Percentiles rank a stretch among this genome's conserved stretches.
Evolutionary conservation across 2,113 vertebrate species (phyloP).

Genomic region (Campylomormyrus tamandua): DNA sequence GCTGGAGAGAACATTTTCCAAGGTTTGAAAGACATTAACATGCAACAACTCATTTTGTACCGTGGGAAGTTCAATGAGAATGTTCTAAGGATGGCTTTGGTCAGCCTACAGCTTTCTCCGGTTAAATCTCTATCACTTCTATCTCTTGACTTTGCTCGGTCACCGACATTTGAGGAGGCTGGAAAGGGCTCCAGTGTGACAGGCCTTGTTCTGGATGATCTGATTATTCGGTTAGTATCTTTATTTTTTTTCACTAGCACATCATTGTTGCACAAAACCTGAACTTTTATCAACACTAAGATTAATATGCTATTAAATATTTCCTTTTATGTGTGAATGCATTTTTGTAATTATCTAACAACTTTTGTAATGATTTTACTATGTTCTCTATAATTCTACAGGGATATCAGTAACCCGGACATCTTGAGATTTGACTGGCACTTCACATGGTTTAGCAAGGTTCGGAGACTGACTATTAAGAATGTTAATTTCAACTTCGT

Average conservation of each 20-base stretch:
- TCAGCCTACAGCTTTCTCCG: slow-evolving; percentile 50
- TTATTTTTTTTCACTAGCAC: neutral
- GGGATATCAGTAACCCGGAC: slow-evolving; percentile 77
- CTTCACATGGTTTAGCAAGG: slow-evolving; percentile 70
- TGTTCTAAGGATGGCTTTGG: slow-evolving; percentile 60
- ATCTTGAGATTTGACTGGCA: slow-evolving; percentile 74
- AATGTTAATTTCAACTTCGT: slow-evolving; percentile 70
- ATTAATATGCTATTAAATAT: neutral
- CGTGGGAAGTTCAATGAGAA: slow-evolving; percentile 76
- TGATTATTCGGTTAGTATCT: slow-evolving; percentile 60
- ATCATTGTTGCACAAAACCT: neutral
- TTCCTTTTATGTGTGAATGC: neutral
- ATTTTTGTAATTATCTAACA: neutral
- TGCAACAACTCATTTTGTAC: slow-evolving; percentile 58
- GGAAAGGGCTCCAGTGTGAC: slow-evolving; percentile 38
- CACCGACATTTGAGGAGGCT: slow-evolving; percentile 43
- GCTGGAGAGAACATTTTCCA: slow-evolving; percentile 55
- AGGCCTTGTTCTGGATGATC: slow-evolving; percentile 49
- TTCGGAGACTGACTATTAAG: slow-evolving; percentile 55
- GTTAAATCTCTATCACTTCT: slow-evolving; percentile 56
- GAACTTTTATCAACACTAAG: neutral
- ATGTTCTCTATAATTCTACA: slow-evolving; percentile 28
- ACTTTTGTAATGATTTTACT: neutral
- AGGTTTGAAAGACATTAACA: slow-evolving; percentile 44
- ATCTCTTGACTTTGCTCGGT: slow-evolving; percentile 73